phyloP scores from a whole-genome alignment of 2,888 invertebrate species.

The Caradrina clavipalpis region DNA sequence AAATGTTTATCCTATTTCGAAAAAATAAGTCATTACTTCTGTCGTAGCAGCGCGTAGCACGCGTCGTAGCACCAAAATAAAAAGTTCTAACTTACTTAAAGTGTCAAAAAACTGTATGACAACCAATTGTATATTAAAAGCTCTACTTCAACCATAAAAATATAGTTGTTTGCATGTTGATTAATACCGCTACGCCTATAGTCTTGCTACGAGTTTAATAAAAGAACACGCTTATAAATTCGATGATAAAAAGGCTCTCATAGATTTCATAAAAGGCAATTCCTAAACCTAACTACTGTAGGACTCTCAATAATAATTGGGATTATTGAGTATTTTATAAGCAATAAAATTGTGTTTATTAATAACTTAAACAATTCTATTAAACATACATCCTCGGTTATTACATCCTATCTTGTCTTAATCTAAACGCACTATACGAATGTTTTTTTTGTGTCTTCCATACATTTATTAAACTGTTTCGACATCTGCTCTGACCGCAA shows the following conservation, averaged over 20 bases:
- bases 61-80: conserved; percentile 45
- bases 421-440: background rate
- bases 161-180: background rate
- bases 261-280: background rate
- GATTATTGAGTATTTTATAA: background rate
- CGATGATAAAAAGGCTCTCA: conserved; percentile 9
- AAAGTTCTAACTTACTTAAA: background rate
- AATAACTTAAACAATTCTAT: too few relatives aligned
- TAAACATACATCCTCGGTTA: background rate
- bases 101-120: background rate
- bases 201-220: background rate
- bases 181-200: conserved; percentile 11
- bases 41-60: conserved; percentile 59
- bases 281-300: background rate
- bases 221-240: background rate
- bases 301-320: background rate
- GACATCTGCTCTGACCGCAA: background rate
- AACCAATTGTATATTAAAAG: background rate
- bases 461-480: background rate
- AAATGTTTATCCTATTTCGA: background rate
- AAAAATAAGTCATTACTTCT: background rate
- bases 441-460: background rate
- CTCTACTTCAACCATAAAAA: background rate
- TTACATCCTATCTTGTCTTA: background rate
- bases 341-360: too few relatives aligned